phyloP scores from a whole-genome alignment of 2,113 vertebrate genomes.

The Castor canadensis region DNA sequence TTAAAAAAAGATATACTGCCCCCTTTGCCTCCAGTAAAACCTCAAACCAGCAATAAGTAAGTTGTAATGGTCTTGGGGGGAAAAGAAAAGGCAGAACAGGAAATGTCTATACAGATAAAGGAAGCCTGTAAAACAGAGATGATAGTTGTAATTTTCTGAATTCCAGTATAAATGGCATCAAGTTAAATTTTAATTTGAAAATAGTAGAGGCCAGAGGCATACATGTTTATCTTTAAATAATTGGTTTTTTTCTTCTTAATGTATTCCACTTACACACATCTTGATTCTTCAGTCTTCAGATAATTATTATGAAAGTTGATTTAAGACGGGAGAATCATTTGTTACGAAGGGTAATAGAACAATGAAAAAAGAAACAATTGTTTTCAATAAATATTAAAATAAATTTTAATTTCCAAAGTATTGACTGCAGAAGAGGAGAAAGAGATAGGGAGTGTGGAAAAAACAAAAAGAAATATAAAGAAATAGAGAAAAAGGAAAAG shows the following conservation, averaged over 20 bases:
- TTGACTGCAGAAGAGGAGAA: not conserved
- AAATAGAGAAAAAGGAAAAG: not conserved
- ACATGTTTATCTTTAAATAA: not conserved
- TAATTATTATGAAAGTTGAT: conserved; percentile 8
- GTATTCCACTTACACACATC: not conserved
- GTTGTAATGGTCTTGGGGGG: conserved; percentile 56
- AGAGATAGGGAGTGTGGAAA: not conserved
- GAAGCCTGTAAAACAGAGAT: conserved; percentile 74
- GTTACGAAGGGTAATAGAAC: not conserved
- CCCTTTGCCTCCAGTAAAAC: not conserved
- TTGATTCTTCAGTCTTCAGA: not conserved
- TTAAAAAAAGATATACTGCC: conserved; percentile 42
- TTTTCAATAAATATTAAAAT: conserved; percentile 1
- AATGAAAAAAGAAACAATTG: not conserved
- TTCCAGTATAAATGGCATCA: conserved; percentile 51
- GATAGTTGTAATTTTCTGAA: conserved; percentile 68
- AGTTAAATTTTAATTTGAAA: conserved; percentile 37
- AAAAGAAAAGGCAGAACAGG: conserved; percentile 79
- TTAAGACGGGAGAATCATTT: conserved; percentile 1
- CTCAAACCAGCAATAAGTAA: conserved; percentile 54
- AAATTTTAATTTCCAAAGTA: not conserved
- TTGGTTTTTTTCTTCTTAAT: not conserved
- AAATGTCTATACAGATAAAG: conserved; percentile 83
- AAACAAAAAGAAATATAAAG: not conserved
- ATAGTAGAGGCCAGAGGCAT: not conserved